These are phyloP conservation scores for Artibeus lituratus DNA, from an alignment of 2,797 vertebrate genomes.

Conservation along the genomic window DNA sequence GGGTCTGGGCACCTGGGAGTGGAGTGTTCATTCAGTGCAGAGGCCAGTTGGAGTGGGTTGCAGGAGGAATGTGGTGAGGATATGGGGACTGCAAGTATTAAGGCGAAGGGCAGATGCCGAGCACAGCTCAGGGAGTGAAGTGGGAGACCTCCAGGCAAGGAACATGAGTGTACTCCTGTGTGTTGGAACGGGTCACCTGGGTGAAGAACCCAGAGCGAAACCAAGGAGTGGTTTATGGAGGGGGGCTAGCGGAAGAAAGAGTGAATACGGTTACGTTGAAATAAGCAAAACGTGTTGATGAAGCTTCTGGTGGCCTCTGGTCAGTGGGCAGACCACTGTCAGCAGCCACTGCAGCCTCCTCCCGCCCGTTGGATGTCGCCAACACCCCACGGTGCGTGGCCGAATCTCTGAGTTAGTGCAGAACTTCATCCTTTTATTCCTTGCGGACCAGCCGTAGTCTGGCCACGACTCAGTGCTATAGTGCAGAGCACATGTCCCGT, in stretches of 20 bases:
- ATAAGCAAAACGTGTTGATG: neutral
- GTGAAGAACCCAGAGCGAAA: neutral
- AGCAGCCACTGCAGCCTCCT: neutral
- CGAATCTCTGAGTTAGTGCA: neutral
- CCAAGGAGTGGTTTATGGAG: neutral
- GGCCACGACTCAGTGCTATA: neutral
- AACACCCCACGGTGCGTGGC: neutral
- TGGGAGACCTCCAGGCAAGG: neutral
- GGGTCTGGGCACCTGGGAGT: neutral
- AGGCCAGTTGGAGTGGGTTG: neutral
- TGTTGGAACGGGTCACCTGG: neutral
- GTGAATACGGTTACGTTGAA: neutral
- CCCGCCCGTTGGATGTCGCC: neutral
- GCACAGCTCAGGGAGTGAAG: neutral
- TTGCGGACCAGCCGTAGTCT: neutral
- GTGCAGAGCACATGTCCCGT: neutral
- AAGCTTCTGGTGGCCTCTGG: too few relatives aligned
- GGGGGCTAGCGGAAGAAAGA: neutral
- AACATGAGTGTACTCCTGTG: too few relatives aligned
- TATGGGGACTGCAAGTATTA: neutral
- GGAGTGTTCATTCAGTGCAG: neutral
- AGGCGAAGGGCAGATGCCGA: neutral
- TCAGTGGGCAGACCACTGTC: neutral
- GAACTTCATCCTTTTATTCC: neutral
- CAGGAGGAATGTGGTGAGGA: neutral